A percentile compares a stretch with the other conserved stretches of the same genome.
These are phyloP conservation scores for Polyodon spathula DNA, from an alignment of 2,113 vertebrate genomes.

Conservation along the genomic window DNA sequence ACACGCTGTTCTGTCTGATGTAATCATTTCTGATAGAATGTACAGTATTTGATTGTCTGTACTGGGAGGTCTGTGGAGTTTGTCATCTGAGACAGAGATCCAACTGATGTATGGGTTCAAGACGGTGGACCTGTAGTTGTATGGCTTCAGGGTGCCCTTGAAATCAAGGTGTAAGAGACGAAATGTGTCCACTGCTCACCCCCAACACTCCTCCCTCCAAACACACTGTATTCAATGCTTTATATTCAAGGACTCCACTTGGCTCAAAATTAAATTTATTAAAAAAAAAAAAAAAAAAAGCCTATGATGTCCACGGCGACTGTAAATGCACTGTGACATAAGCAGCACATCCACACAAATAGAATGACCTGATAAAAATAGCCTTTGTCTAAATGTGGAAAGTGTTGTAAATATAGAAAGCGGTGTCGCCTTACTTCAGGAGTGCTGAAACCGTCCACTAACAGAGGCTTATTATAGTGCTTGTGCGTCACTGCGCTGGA, in stretches of 20 bases:
- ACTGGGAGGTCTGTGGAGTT: too few species aligned
- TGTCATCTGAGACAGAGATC: too few species aligned
- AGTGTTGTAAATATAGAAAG: slow-evolving; percentile 70
- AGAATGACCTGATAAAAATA: slow-evolving; percentile 70
- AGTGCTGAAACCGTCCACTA: slow-evolving; percentile 58
- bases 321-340: too few species aligned
- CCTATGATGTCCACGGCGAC: slow-evolving; percentile 44
- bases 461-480: slow-evolving; percentile 71
- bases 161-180: too few species aligned
- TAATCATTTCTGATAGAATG: too few species aligned
- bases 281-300: slow-evolving; percentile 57
- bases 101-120: too few species aligned
- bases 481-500: slow-evolving; percentile 63
- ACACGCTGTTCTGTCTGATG: too few species aligned
- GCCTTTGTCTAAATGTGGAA: slow-evolving; percentile 75
- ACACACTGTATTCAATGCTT: background rate
- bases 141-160: too few species aligned
- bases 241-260: slow-evolving; percentile 1
- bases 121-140: too few species aligned
- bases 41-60: too few species aligned
- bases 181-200: too few species aligned
- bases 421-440: slow-evolving; percentile 71
- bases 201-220: too few species aligned
- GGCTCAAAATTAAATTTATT: slow-evolving; percentile 33
- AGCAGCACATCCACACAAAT: slow-evolving; percentile 60